phyloP scores from a whole-genome alignment of 2,888 invertebrate genomes.

The Ashinkailepas kermadecensis region DNA sequence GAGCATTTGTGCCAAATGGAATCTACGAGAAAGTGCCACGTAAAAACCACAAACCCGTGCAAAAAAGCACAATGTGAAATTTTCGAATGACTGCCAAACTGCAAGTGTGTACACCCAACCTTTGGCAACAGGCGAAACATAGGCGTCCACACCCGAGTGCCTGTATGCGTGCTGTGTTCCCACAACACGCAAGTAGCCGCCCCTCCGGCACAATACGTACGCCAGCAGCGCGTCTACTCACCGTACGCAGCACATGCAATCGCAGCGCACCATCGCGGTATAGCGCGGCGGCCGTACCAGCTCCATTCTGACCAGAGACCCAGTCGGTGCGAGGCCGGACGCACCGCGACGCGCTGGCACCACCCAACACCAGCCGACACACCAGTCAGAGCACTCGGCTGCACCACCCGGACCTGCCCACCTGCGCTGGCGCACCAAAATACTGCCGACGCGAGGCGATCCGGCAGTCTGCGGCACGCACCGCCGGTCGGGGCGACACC shows the following conservation, averaged over 20 bases:
- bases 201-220: background rate
- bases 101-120: too few relatives aligned
- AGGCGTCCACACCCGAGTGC: background rate
- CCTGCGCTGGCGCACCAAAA: background rate
- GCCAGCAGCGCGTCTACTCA: background rate
- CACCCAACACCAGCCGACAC: background rate
- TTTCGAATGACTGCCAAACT: too few relatives aligned
- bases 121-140: background rate
- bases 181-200: background rate
- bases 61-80: too few relatives aligned
- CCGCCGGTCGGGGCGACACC: background rate
- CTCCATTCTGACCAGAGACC: background rate
- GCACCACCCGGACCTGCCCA: background rate
- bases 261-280: background rate
- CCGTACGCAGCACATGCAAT: constrained; percentile 1
- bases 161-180: too few relatives aligned
- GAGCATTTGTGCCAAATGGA: too few relatives aligned
- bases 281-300: background rate
- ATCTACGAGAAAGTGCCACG: too few relatives aligned
- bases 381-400: background rate
- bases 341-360: background rate
- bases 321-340: too few relatives aligned
- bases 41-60: too few relatives aligned
- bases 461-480: background rate
- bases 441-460: background rate